Conservation (phyloP, 2,797 vertebrate species). For the Arvicola amphibius region DNA sequence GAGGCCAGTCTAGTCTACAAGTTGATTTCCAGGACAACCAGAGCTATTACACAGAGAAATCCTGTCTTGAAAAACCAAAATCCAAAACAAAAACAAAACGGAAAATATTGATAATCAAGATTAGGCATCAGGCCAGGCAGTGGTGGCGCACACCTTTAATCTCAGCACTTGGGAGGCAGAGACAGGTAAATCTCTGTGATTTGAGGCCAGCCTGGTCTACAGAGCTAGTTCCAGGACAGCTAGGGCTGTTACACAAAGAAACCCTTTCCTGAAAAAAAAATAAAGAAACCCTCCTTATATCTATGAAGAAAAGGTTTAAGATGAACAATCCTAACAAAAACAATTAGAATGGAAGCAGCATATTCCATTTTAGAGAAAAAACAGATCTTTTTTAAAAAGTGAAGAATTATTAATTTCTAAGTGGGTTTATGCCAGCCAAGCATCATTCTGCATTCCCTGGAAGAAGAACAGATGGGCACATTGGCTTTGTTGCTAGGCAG, state of each 20-base stretch:
- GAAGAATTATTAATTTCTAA: conserved; percentile 38
- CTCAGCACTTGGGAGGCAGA: not conserved
- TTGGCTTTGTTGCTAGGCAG: not conserved
- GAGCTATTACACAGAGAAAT: not conserved
- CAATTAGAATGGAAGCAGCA: conserved; percentile 33
- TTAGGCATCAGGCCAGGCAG: not conserved
- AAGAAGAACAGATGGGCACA: conserved; percentile 28
- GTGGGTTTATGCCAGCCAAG: conserved; percentile 21
- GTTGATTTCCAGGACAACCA: not conserved
- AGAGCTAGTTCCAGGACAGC: not conserved
- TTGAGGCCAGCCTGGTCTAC: not conserved
- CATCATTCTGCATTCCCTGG: conserved; percentile 16
- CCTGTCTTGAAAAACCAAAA: not conserved
- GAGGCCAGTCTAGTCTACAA: not conserved
- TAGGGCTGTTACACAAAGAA: not conserved
- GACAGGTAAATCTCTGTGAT: not conserved
- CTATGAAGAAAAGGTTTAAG: conserved; percentile 60
- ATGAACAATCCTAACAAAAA: conserved; percentile 53
- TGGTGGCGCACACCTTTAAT: not conserved
- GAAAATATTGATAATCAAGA: not conserved
- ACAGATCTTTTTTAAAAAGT: not conserved
- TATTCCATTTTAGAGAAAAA: conserved; percentile 41
- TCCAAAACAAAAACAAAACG: not conserved
- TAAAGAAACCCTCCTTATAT: not conserved
- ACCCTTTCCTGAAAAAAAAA: not conserved